phyloP scores from a whole-genome alignment of 2,888 invertebrate species.

The Hydraecia micacea region DNA sequence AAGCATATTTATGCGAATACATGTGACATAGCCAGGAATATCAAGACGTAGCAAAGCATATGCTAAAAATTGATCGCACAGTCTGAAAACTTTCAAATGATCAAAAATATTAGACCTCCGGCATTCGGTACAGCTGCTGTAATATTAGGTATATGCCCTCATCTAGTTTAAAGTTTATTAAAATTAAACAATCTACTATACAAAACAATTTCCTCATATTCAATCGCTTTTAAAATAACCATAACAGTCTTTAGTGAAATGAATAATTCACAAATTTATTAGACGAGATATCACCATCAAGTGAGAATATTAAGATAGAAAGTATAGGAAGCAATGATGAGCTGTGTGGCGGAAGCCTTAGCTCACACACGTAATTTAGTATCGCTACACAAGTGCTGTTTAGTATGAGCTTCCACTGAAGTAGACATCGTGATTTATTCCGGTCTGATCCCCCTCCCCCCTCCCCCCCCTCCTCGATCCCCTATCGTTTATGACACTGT shows the following conservation, averaged over 20 bases:
- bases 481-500: not conserved
- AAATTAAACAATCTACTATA: not conserved
- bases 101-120: not conserved
- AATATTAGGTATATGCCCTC: not conserved
- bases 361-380: constrained; percentile 14
- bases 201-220: constrained; percentile 27
- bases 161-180: not conserved
- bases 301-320: constrained; percentile 47
- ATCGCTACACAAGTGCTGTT: constrained; percentile 3
- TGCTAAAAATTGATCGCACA: not conserved
- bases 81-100: not conserved
- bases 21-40: not conserved
- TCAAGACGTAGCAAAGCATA: not conserved
- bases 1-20: not conserved
- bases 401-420: not conserved
- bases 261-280: constrained; percentile 26
- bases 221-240: constrained; percentile 15
- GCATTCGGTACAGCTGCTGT: not conserved
- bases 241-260: constrained; percentile 4
- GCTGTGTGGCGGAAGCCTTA: constrained; percentile 32
- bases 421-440: not conserved
- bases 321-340: constrained; percentile 56
- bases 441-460: too few relatives aligned
- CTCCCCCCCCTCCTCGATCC: too few relatives aligned
- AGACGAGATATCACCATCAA: constrained; percentile 2